Conservation (phyloP, 1,140 invertebrate species). For the Diplogasteroides magnus region DNA sequence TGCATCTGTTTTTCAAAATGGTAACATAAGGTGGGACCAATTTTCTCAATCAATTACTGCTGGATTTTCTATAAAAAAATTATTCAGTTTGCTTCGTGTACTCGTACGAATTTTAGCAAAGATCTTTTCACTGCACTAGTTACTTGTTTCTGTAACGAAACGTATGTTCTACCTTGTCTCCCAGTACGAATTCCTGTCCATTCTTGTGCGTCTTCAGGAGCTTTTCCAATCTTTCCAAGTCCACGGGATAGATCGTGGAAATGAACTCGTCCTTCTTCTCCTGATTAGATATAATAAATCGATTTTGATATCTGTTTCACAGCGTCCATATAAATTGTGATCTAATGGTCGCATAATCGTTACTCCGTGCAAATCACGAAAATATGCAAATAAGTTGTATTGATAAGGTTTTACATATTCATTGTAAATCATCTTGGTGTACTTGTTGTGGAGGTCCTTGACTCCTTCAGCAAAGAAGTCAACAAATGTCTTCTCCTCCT, state of each 20-base stretch:
- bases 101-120: too few species aligned
- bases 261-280: conserved; percentile 48
- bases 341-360: too few species aligned
- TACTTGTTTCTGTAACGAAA: too few species aligned
- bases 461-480: conserved; percentile 47
- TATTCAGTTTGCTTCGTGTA: neutral
- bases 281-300: too few species aligned
- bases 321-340: too few species aligned
- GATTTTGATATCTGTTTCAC: too few species aligned
- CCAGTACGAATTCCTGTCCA: conserved; percentile 26
- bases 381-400: neutral
- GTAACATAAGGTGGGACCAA: too few species aligned
- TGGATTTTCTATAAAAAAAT: too few species aligned
- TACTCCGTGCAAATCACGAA: too few species aligned
- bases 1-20: neutral
- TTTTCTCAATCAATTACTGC: too few species aligned
- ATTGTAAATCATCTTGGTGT: conserved; percentile 51
- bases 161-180: conserved; percentile 41
- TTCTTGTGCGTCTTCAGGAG: conserved; percentile 33
- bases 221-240: conserved; percentile 39
- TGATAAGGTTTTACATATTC: conserved; percentile 45
- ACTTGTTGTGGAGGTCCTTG: conserved; percentile 46
- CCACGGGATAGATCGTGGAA: conserved; percentile 34
- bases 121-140: too few species aligned
- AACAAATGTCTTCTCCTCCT: conserved; percentile 44